Evolutionary conservation across 2,888 invertebrate species (phyloP).

Genomic region (Panzeria rudis): DNA sequence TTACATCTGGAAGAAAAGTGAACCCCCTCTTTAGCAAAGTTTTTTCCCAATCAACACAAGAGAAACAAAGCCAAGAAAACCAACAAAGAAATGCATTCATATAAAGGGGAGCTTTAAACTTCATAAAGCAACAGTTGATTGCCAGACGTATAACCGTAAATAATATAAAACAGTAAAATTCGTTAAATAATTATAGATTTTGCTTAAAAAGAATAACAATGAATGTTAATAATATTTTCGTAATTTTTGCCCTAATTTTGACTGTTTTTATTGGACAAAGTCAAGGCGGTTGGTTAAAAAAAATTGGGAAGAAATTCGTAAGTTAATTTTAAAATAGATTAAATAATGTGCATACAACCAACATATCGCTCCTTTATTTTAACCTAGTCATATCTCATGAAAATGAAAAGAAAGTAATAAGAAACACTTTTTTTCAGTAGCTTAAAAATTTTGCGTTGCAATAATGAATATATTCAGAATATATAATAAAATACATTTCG

Average conservation of each 20-base stretch:
- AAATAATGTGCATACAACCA: neutral
- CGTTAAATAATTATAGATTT: neutral
- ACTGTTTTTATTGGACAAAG: conserved; percentile 71
- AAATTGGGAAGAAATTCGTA: conserved; percentile 76
- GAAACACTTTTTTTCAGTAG: no score
- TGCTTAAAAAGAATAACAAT: conserved; percentile 45
- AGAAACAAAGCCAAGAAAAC: neutral
- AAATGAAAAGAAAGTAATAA: no score
- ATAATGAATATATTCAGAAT: neutral
- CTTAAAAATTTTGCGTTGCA: no score
- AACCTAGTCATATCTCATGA: no score
- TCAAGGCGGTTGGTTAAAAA: conserved; percentile 75
- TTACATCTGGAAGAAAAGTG: neutral
- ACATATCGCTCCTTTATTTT: no score
- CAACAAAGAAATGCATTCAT: neutral
- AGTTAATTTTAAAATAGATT: conserved; percentile 33
- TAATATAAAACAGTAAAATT: neutral
- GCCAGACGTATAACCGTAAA: neutral
- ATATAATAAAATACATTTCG: neutral
- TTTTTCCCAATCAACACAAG: neutral
- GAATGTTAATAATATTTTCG: conserved; percentile 74
- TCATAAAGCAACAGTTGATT: neutral
- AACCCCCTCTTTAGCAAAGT: neutral
- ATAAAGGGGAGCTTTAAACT: neutral
- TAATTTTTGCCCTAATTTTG: conserved; percentile 72